Percentiles rank a stretch among this genome's conserved stretches.
Evolutionary conservation across 2,113 vertebrate species (phyloP).

Genomic region (Tachysurus vachellii): DNA sequence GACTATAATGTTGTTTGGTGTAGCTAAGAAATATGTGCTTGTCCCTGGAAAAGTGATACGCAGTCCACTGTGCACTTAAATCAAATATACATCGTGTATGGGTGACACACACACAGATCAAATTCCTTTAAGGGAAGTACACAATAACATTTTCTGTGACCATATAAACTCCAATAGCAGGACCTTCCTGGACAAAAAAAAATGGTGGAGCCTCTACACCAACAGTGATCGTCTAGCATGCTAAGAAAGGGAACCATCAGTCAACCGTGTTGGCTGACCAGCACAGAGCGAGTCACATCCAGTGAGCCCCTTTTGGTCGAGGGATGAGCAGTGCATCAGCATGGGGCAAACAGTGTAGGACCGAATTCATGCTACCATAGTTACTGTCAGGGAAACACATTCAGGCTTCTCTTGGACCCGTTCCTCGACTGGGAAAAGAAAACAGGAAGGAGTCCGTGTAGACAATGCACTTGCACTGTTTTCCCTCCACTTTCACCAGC

Average conservation of each 20-base stretch:
- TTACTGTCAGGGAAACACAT: constrained; percentile 69
- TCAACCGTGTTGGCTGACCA: constrained; percentile 56
- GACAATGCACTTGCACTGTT: constrained; percentile 55
- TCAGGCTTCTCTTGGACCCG: constrained; percentile 63
- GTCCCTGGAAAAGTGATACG: background rate
- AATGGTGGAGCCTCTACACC: background rate
- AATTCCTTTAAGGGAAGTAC: constrained; percentile 24
- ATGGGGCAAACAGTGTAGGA: constrained; percentile 58
- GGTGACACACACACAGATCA: background rate
- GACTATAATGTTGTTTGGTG: background rate
- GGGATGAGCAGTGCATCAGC: constrained; percentile 53
- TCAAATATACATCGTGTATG: background rate
- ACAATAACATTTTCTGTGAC: constrained; percentile 50
- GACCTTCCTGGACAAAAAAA: constrained; percentile 45
- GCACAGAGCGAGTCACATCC: constrained; percentile 44
- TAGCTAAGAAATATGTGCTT: background rate
- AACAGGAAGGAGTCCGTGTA: constrained; percentile 70
- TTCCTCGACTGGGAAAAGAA: constrained; percentile 71
- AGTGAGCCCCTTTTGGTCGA: constrained; percentile 55
- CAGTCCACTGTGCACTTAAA: background rate
- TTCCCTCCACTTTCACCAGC: constrained; percentile 59
- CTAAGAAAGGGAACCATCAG: constrained; percentile 48
- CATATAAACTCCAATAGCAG: constrained; percentile 58
- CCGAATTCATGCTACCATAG: constrained; percentile 67
- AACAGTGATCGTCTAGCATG: constrained; percentile 56